A percentile compares a stretch with the other conserved stretches of the same genome.
phyloP scores from a whole-genome alignment of 2,888 invertebrate species.

The Cybosia mesomella region DNA sequence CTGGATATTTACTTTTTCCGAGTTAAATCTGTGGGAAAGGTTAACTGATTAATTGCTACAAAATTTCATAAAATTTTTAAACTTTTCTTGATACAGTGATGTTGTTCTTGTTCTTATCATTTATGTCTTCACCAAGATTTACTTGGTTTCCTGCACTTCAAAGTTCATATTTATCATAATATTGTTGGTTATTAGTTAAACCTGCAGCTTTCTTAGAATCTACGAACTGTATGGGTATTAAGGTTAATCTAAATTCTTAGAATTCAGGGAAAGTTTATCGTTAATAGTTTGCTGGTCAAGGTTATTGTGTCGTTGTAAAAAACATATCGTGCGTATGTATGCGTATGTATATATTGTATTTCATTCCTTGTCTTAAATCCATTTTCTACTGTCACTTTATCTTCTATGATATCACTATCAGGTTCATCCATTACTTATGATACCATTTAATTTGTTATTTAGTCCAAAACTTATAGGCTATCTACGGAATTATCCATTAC shows the following conservation, averaged over 20 bases:
- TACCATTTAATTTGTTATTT: neutral
- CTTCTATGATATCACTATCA: neutral
- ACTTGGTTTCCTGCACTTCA: neutral
- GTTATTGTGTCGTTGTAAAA: neutral
- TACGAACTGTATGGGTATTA: neutral
- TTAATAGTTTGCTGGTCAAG: neutral
- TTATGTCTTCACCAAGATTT: neutral
- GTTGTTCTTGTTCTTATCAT: neutral
- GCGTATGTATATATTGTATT: no score
- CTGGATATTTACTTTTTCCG: no score
- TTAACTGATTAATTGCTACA: no score
- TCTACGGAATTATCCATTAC: constrained; percentile 16
- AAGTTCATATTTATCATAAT: neutral
- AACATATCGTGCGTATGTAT: neutral
- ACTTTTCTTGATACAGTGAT: neutral
- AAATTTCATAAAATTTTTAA: no score
- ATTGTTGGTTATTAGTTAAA: neutral
- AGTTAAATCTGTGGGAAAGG: no score
- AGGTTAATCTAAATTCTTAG: neutral
- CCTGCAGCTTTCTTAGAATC: no score
- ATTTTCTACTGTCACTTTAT: neutral
- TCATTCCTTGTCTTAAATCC: neutral
- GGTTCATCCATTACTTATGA: neutral
- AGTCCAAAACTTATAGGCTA: constrained; percentile 22
- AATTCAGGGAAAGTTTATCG: neutral